Conservation (phyloP, 2,888 invertebrate species). For the Liopterus haemorrhoidalis region DNA sequence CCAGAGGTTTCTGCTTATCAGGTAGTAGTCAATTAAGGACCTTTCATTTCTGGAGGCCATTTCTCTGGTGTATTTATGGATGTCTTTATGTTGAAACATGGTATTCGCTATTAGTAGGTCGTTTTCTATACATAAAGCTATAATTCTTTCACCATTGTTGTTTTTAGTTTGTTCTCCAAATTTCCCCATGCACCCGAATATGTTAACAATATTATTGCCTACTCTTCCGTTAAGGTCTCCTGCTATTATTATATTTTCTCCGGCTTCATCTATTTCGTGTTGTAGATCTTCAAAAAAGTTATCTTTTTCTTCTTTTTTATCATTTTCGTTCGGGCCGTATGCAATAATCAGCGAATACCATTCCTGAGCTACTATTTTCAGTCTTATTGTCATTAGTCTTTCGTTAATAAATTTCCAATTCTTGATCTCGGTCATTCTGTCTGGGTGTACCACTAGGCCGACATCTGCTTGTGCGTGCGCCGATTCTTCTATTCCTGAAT, state of each 20-base stretch:
- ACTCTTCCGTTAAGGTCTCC: constrained; percentile 3
- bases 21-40: no score
- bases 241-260: neutral
- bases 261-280: neutral
- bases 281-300: neutral
- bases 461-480: constrained; percentile 1
- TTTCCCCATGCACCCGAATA: neutral
- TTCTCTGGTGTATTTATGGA: no score
- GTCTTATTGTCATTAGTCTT: neutral
- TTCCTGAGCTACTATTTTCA: neutral
- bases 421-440: neutral
- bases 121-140: neutral
- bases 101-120: no score
- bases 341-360: neutral
- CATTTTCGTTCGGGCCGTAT: no score
- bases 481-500: neutral
- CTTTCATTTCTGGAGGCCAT: no score
- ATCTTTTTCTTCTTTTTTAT: neutral
- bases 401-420: constrained; percentile 5
- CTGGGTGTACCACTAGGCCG: neutral
- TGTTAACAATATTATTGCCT: neutral
- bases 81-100: no score
- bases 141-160: constrained; percentile 4
- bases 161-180: neutral
- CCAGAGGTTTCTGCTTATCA: constrained; percentile 1